Conservation (phyloP, 2,888 invertebrate genomes). For the Spialia ferax region DNA sequence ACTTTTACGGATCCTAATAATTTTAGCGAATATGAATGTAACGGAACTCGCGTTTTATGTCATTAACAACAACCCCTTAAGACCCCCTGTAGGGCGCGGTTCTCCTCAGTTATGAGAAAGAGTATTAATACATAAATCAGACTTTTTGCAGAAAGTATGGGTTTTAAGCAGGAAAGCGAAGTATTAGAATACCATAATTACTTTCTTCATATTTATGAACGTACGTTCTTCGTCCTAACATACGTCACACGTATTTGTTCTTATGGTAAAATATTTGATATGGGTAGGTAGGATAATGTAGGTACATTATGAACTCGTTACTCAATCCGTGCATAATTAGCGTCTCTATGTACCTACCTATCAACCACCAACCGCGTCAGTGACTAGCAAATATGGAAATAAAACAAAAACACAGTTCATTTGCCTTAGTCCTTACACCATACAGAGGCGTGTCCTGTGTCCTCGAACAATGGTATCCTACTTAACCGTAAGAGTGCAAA, state of each 20-base stretch:
- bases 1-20: background rate
- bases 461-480: conserved; percentile 34
- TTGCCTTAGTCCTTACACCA: conserved; percentile 27
- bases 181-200: background rate
- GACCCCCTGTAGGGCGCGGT: background rate
- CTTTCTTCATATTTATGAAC: too few relatives aligned
- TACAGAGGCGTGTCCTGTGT: conserved; percentile 31
- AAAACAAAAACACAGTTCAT: conserved; percentile 20
- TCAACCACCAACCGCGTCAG: background rate
- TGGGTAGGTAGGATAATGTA: too few relatives aligned
- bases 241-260: too few relatives aligned
- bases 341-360: too few relatives aligned
- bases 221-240: too few relatives aligned
- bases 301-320: too few relatives aligned
- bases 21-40: background rate
- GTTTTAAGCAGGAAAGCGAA: too few relatives aligned
- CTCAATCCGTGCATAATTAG: too few relatives aligned
- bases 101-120: background rate
- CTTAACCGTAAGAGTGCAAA: conserved; percentile 39
- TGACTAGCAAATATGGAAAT: conserved; percentile 20
- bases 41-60: background rate
- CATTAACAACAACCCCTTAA: background rate
- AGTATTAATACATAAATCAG: background rate
- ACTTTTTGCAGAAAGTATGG: too few relatives aligned
- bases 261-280: too few relatives aligned